A percentile compares a stretch with the other conserved stretches of the same genome.
phyloP scores from a whole-genome alignment of 92 coral and sea anemone species.

The Hydrozoanthus gracilis region DNA sequence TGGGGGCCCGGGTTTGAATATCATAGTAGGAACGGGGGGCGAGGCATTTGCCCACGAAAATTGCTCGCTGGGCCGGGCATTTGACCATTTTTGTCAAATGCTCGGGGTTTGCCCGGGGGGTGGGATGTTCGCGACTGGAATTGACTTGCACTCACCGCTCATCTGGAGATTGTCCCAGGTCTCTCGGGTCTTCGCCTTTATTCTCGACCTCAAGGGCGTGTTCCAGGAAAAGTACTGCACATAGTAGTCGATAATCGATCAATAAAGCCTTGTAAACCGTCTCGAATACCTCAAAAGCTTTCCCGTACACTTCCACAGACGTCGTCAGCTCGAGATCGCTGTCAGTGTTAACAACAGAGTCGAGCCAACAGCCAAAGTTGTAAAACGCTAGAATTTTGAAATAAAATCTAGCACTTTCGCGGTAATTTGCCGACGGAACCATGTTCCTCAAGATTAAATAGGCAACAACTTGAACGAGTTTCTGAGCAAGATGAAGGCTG shows the following conservation, averaged over 20 bases:
- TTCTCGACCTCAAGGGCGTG: constrained; percentile 61
- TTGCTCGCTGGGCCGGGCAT: too few relatives aligned
- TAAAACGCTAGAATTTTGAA: constrained; percentile 73
- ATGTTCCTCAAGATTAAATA: constrained; percentile 59
- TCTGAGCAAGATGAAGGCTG: constrained; percentile 48
- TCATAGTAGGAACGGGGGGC: too few relatives aligned
- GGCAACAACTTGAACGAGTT: constrained; percentile 61
- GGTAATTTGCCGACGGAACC: constrained; percentile 31
- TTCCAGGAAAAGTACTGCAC: constrained; percentile 68
- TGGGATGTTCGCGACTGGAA: too few relatives aligned
- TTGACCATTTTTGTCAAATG: too few relatives aligned
- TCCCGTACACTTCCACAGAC: constrained; percentile 49
- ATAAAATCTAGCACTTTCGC: constrained; percentile 64
- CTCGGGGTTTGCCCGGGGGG: too few relatives aligned
- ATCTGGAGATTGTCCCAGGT: background rate
- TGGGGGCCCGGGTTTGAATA: too few relatives aligned
- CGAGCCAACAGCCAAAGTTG: constrained; percentile 79
- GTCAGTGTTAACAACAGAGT: constrained; percentile 52
- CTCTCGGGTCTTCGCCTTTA: background rate
- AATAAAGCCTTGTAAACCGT: constrained; percentile 57
- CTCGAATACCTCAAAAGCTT: constrained; percentile 39
- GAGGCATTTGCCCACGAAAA: too few relatives aligned
- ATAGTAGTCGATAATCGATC: constrained; percentile 69
- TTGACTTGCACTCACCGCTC: background rate
- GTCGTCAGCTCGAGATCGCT: constrained; percentile 28